Percentiles rank a stretch among this genome's conserved stretches.
phyloP scores from a whole-genome alignment of 2,797 vertebrate genomes.

The Xyrichtys novacula region DNA sequence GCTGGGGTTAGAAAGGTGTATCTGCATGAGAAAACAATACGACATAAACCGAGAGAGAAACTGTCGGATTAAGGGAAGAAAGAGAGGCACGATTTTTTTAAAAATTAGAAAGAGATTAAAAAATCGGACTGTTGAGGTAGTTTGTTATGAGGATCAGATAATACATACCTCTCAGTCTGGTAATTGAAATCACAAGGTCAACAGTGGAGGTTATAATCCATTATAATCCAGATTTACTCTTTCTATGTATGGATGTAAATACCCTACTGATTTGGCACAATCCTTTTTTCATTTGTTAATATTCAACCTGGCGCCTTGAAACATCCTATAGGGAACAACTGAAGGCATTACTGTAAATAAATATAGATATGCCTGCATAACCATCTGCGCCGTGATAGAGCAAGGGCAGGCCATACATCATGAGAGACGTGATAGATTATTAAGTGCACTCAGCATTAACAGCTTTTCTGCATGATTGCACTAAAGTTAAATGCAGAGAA shows the following conservation, averaged over 20 bases:
- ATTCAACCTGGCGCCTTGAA: background rate
- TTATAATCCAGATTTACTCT: constrained; percentile 33
- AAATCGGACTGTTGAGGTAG: no score
- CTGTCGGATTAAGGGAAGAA: background rate
- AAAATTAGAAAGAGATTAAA: background rate
- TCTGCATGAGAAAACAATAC: constrained; percentile 9
- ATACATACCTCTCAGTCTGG: constrained; percentile 10
- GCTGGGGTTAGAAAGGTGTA: constrained; percentile 15
- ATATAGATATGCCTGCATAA: background rate
- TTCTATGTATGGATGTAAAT: constrained; percentile 10
- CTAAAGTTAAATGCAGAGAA: no score
- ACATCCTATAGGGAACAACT: background rate
- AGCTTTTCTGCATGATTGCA: background rate
- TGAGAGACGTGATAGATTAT: background rate
- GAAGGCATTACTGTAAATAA: background rate
- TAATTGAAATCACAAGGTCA: constrained; percentile 28
- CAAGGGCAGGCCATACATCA: background rate
- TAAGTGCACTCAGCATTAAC: no score
- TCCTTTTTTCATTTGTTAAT: background rate
- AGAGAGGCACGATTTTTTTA: no score
- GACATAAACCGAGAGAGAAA: background rate
- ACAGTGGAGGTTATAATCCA: constrained; percentile 31
- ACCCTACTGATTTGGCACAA: background rate
- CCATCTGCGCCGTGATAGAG: background rate
- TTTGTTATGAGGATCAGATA: constrained; percentile 15